Percentiles rank a stretch among this genome's conserved stretches.
These are phyloP conservation scores for Drepana arcuata DNA, from an alignment of 1,140 invertebrate species.

Conservation along the genomic window DNA sequence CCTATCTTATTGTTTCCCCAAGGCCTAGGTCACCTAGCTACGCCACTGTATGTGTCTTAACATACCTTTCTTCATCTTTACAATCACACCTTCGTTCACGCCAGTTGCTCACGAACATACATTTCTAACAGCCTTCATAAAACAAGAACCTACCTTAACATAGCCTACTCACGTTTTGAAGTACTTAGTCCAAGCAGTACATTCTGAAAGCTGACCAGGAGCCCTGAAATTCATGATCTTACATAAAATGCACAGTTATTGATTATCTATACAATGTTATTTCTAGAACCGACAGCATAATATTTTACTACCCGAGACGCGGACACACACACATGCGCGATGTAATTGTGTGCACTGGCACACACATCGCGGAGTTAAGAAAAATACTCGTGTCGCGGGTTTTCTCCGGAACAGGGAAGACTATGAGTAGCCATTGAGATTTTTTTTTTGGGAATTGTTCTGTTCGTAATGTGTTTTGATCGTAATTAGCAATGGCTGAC, in stretches of 20 bases:
- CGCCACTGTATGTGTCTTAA: too few species aligned
- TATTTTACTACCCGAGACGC: constrained; percentile 64
- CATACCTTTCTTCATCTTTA: too few species aligned
- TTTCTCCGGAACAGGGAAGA: constrained; percentile 45
- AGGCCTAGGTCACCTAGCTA: too few species aligned
- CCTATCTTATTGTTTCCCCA: too few species aligned
- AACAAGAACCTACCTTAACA: too few species aligned
- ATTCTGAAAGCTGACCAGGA: not conserved
- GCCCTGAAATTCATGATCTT: constrained; percentile 28
- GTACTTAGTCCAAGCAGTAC: not conserved
- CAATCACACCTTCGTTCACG: too few species aligned
- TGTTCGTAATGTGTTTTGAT: too few species aligned
- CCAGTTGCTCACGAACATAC: too few species aligned
- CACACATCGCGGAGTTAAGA: constrained; percentile 39
- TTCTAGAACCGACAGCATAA: constrained; percentile 67
- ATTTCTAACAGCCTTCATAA: too few species aligned
- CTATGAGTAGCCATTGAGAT: constrained; percentile 23
- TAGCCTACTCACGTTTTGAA: too few species aligned
- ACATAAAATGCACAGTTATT: constrained; percentile 63
- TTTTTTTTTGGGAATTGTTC: too few species aligned
- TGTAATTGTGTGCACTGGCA: constrained; percentile 23
- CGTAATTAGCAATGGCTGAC: too few species aligned
- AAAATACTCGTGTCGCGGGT: constrained; percentile 65
- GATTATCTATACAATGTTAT: constrained; percentile 72
- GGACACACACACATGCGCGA: constrained; percentile 20